These are phyloP conservation scores for Hartigia nigra DNA, from an alignment of 2,888 invertebrate genomes.

Conservation along the genomic window DNA sequence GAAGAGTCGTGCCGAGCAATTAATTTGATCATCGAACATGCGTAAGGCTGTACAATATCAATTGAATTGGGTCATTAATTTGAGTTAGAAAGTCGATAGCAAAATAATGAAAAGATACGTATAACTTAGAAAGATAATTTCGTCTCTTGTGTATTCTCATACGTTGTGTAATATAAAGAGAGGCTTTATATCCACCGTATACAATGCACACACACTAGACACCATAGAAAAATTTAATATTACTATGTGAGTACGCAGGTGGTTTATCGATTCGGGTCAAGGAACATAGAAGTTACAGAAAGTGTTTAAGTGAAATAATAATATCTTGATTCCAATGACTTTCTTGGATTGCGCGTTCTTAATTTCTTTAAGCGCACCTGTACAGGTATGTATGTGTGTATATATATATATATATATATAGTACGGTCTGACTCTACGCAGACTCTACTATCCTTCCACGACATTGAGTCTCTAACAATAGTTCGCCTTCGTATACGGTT, in stretches of 20 bases:
- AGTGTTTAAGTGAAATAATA: background rate
- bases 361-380: background rate
- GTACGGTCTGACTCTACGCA: background rate
- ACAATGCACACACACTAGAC: background rate
- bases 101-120: background rate
- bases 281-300: background rate
- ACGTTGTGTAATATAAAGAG: background rate
- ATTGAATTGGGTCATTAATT: background rate
- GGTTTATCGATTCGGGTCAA: background rate
- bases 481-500: conserved; percentile 5
- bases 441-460: background rate
- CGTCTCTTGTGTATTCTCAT: background rate
- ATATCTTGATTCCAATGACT: background rate
- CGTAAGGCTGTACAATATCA: background rate
- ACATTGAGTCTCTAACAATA: background rate
- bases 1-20: background rate
- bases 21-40: background rate
- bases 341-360: background rate
- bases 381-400: too few species aligned
- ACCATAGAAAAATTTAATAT: background rate
- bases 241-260: background rate
- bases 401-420: too few species aligned
- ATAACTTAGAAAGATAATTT: background rate
- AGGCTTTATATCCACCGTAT: background rate
- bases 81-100: background rate